Evolutionary conservation across 2,888 invertebrate genomes (phyloP).

Genomic region (Sarcophaga rosellei): DNA sequence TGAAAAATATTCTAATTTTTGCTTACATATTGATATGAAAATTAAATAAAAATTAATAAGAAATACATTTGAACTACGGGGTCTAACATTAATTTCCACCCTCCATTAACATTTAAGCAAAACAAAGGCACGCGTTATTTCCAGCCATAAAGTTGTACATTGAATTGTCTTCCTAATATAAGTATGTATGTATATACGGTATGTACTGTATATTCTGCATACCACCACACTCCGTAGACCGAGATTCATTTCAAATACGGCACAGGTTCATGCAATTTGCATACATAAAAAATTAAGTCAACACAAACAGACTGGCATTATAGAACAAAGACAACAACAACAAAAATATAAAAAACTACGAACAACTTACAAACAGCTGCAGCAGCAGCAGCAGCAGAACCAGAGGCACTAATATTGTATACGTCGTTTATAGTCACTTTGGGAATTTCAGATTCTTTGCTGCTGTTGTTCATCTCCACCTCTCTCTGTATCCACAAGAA

Average conservation of each 20-base stretch:
- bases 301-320: constrained; percentile 26
- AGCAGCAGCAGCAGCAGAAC: constrained; percentile 16
- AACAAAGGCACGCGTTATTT: constrained; percentile 42
- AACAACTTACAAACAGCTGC: constrained; percentile 35
- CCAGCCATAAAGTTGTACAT: constrained; percentile 36
- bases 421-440: constrained; percentile 51
- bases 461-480: not conserved
- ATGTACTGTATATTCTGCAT: not conserved
- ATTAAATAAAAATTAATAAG: constrained; percentile 20
- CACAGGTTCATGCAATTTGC: constrained; percentile 66
- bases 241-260: constrained; percentile 50
- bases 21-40: no score
- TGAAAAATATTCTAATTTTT: no score
- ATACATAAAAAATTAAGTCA: constrained; percentile 64
- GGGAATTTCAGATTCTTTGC: constrained; percentile 43
- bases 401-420: constrained; percentile 32
- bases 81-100: constrained; percentile 31
- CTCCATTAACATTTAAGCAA: constrained; percentile 11
- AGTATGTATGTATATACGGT: not conserved
- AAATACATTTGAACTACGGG: constrained; percentile 16
- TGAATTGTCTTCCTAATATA: no score
- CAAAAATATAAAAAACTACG: not conserved
- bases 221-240: constrained; percentile 7
- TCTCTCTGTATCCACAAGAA: not conserved
- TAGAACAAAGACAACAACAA: not conserved